phyloP scores from a whole-genome alignment of 2,888 invertebrate genomes.

The Melanargia galathea region DNA sequence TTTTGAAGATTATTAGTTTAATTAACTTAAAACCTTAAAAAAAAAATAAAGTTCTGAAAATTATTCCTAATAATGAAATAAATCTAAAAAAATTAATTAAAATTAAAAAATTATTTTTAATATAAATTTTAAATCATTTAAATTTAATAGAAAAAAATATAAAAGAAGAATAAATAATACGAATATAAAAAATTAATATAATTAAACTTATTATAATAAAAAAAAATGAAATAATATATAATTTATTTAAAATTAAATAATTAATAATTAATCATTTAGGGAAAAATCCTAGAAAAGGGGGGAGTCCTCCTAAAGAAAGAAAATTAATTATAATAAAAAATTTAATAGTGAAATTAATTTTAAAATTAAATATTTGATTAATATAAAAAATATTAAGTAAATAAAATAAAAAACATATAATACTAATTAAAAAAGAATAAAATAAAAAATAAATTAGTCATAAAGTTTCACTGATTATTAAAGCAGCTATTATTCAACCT shows the following conservation, averaged over 20 bases:
- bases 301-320: slow-evolving; percentile 81
- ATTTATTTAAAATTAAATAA: slow-evolving; percentile 69
- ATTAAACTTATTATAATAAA: slow-evolving; percentile 80
- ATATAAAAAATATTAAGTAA: slow-evolving; percentile 73
- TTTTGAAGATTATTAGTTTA: slow-evolving; percentile 85
- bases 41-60: slow-evolving; percentile 64
- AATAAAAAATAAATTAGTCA: slow-evolving; percentile 72
- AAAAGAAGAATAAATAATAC: slow-evolving; percentile 53
- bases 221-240: slow-evolving; percentile 66
- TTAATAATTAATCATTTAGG: slow-evolving; percentile 84
- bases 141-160: slow-evolving; percentile 74
- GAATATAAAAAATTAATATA: slow-evolving; percentile 53
- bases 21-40: slow-evolving; percentile 82
- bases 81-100: slow-evolving; percentile 44
- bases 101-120: slow-evolving; percentile 60
- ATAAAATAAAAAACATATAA: slow-evolving; percentile 73
- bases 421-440: slow-evolving; percentile 71
- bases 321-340: slow-evolving; percentile 78
- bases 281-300: slow-evolving; percentile 83
- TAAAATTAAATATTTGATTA: slow-evolving; percentile 75
- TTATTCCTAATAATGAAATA: slow-evolving; percentile 35
- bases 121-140: slow-evolving; percentile 68
- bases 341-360: slow-evolving; percentile 70
- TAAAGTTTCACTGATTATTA: slow-evolving; percentile 72
- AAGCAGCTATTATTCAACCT: slow-evolving; percentile 78